Evolutionary conservation across 1,140 invertebrate species (phyloP), one percentile per base, ranked within the genome.

Genomic region (Rhizoglyphus robini): DNA sequence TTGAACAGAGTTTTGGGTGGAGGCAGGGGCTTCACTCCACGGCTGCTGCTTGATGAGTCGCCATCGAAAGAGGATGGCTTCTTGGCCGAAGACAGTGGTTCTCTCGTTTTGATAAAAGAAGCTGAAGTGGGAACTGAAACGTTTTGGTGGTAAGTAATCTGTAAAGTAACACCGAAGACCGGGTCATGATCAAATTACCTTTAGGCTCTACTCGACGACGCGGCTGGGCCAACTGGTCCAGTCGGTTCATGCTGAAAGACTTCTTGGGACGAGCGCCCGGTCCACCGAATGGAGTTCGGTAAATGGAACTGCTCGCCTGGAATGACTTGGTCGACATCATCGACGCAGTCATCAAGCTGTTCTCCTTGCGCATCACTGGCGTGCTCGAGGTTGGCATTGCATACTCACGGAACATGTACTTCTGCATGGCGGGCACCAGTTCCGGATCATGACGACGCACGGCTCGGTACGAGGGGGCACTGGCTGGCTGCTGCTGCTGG

Each of bases 241-340:
- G 81, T 72, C 89, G 84, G 71, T 88, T 87, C 88, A 91, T 89
- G 73, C 88, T 90, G 79, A 86, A 87, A 71, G 88, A 88, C 83
- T 88, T 74, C 73, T 61, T 75, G n/a, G 61, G 66, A 11, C 58
- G 27, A 18, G 36, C 48, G 38, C 18, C 41, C 13, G 23, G 23
- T 25, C 4, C 62, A 20, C 27, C 34, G 3, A 20, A 18, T 54
- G 47, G 48, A 4, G 8, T 66, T 30, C 31, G 29, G 36, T 27
- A 20, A 34, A 15, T 31, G 20, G n/a, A n/a, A n/a, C n/a, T n/a
- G n/a, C n/a, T n/a, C n/a, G 54, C 15, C 36, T 60, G 58, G 29
- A 60, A 60, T 2, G 58, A 60, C 29, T 32, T 60, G 15, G 58
- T 60, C 15, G 58, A 60, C 27, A 29, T 60, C 58, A 60, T 60